Evolutionary conservation across 2,113 vertebrate genomes (phyloP).

Genomic region (Nothoprocta pentlandii): DNA sequence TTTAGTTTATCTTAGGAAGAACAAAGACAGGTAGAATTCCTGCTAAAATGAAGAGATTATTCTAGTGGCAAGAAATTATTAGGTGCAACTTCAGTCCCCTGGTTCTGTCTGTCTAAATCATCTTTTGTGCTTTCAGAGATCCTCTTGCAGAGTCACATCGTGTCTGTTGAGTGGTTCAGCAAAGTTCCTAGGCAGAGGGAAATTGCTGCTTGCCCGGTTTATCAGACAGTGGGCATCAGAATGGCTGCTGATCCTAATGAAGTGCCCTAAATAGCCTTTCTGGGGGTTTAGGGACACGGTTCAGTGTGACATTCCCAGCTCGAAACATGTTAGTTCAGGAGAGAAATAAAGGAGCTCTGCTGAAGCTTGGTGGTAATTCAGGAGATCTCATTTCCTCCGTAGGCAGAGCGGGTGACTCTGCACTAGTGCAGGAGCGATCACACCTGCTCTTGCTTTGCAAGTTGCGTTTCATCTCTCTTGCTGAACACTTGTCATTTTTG

Average conservation of each 20-base stretch:
- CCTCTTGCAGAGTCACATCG: neutral
- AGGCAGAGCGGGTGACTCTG: neutral
- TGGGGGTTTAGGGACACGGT: neutral
- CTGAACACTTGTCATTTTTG: constrained; percentile 27
- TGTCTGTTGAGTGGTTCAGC: neutral
- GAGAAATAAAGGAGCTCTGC: neutral
- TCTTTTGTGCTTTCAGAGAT: rapidly evolving
- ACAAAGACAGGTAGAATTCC: neutral
- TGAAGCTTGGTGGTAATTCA: neutral
- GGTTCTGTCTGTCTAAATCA: neutral
- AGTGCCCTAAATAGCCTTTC: neutral
- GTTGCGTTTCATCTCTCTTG: constrained; percentile 5
- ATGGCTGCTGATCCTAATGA: neutral
- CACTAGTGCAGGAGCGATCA: neutral
- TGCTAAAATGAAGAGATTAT: rapidly evolving
- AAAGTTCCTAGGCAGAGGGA: neutral
- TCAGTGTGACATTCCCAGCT: neutral
- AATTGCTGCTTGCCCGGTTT: neutral
- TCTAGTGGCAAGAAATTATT: neutral
- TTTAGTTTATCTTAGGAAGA: neutral
- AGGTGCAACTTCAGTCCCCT: neutral
- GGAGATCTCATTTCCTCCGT: neutral
- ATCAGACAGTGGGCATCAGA: neutral
- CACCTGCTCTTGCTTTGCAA: neutral
- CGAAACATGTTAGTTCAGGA: neutral